A percentile compares a stretch with the other conserved stretches of the same genome.
Evolutionary conservation across 2,113 vertebrate species (phyloP).

Genomic region (Etheostoma cragini): DNA sequence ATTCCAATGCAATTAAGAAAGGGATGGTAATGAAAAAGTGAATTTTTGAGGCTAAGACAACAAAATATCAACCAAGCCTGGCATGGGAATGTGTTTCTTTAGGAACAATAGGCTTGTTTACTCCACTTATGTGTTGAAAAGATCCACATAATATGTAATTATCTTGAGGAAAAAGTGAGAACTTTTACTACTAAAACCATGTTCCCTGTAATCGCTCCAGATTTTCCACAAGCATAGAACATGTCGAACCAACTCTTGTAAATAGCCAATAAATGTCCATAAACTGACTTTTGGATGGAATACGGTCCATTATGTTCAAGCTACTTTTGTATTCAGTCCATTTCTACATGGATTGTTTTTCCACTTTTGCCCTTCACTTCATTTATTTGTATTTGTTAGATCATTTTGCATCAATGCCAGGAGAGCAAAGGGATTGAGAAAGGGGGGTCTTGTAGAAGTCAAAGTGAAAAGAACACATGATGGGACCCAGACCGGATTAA

Average conservation of each 20-base stretch:
- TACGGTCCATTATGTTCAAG: slow-evolving; percentile 37
- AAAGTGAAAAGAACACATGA: slow-evolving; percentile 2
- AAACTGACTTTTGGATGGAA: slow-evolving; percentile 24
- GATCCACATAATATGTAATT: slow-evolving; percentile 8
- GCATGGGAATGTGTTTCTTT: slow-evolving; percentile 13
- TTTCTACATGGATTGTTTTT: slow-evolving; percentile 16
- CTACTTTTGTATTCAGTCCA: slow-evolving; percentile 18
- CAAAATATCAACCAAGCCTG: slow-evolving; percentile 14
- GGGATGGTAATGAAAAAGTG: slow-evolving; percentile 21
- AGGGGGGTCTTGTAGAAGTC: neutral
- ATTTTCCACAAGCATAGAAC: slow-evolving; percentile 44
- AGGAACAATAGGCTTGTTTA: slow-evolving; percentile 25
- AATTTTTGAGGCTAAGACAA: slow-evolving; percentile 23
- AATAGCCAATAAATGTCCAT: slow-evolving; percentile 43
- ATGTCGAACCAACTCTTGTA: slow-evolving; percentile 23
- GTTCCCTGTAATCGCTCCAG: slow-evolving; percentile 25
- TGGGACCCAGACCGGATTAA: neutral
- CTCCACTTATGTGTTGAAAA: neutral
- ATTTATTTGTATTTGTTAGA: slow-evolving; percentile 40
- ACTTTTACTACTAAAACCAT: slow-evolving; percentile 18
- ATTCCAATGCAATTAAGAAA: slow-evolving; percentile 28
- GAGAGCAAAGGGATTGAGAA: neutral
- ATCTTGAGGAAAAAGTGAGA: slow-evolving; percentile 20
- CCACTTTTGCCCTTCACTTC: slow-evolving; percentile 5
- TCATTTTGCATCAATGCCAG: slow-evolving; percentile 3